A percentile compares a stretch with the other conserved stretches of the same genome.
phyloP scores from a whole-genome alignment of 53 echinoderm and acorn worm genomes.

The Stichopus horrens region DNA sequence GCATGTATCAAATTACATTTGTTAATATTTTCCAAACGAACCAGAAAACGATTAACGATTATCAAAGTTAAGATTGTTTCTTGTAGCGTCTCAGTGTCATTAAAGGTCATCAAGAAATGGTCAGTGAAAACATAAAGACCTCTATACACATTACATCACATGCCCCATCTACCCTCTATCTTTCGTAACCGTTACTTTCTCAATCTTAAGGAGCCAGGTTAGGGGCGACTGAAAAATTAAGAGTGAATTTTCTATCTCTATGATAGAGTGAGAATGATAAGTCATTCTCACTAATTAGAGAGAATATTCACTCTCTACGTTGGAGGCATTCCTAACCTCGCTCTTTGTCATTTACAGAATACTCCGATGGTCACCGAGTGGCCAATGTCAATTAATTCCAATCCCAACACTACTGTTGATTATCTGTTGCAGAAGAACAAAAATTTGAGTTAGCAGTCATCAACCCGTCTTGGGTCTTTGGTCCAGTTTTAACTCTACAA shows the following conservation, averaged over 20 bases:
- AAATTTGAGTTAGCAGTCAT: slow-evolving; percentile 74
- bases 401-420: neutral
- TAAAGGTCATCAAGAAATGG: neutral
- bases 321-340: neutral
- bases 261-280: neutral
- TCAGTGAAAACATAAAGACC: neutral
- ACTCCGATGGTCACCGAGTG: neutral
- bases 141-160: neutral
- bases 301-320: neutral
- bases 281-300: neutral
- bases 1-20: neutral
- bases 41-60: neutral
- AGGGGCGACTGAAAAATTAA: no score
- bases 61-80: neutral
- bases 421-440: slow-evolving; percentile 50
- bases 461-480: slow-evolving; percentile 70
- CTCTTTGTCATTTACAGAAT: neutral
- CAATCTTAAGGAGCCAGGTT: no score
- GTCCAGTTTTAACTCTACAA: slow-evolving; percentile 64
- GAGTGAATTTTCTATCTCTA: no score
- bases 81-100: neutral
- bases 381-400: neutral
- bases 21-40: neutral
- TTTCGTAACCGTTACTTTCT: no score
- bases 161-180: no score